phyloP scores from a whole-genome alignment of 1,140 invertebrate species.

The Pantala flavescens region DNA sequence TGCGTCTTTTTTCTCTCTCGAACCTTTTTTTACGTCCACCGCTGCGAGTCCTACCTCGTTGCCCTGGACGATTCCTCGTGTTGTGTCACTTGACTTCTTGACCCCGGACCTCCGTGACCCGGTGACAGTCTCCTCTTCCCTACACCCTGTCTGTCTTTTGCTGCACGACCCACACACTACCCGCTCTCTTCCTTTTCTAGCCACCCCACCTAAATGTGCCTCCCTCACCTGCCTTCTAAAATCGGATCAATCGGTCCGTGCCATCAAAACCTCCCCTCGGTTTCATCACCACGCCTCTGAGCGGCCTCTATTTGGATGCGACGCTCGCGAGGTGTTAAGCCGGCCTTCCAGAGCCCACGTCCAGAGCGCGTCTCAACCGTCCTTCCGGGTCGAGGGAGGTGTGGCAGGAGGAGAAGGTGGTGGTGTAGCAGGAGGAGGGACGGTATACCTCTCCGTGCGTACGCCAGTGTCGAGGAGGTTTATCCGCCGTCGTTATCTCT shows the following conservation, averaged over 20 bases:
- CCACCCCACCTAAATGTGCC: neutral
- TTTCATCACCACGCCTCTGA: neutral
- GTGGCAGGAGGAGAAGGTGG: neutral
- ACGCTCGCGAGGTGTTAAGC: neutral
- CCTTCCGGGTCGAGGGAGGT: neutral
- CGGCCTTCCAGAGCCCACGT: neutral
- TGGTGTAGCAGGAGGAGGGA: too few species aligned
- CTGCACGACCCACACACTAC: neutral
- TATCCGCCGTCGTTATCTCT: neutral
- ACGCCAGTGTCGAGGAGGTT: too few species aligned
- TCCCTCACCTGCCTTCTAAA: neutral
- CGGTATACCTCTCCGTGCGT: too few species aligned
- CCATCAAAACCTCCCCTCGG: neutral
- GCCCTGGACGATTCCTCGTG: neutral
- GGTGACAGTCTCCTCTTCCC: neutral
- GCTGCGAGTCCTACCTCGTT: neutral
- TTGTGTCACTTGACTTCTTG: neutral
- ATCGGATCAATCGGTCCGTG: neutral
- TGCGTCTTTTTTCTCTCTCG: neutral
- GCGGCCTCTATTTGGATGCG: neutral
- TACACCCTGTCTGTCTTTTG: neutral
- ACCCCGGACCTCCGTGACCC: neutral
- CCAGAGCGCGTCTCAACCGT: neutral
- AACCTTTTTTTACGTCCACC: neutral
- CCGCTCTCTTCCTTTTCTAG: neutral